Evolutionary conservation across 2,888 invertebrate genomes (phyloP), one percentile per base, ranked within the genome.

Genomic region (Syrista parreyssii): DNA sequence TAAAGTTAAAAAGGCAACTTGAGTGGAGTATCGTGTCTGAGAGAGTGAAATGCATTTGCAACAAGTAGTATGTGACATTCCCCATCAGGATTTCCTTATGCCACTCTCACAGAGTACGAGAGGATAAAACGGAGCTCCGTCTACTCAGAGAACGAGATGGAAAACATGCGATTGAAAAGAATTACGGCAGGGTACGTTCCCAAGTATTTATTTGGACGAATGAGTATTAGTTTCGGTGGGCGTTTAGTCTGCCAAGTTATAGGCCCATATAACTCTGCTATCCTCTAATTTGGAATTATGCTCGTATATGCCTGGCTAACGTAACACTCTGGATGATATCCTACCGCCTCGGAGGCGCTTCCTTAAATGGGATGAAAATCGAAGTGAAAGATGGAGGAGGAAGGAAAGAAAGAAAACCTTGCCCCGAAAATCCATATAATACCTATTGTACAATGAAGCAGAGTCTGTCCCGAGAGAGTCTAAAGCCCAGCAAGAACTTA

Each of bases 401-500:
- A 23, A 9, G 55, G 9, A 23, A 9, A 40, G 40, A 4, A 40
- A 40, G 40, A 23, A 55, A 23, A 23, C 9, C 15, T 55, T 55
- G 9, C 55, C 23, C 23, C 23, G 55, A 55, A 55, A 6, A 23
- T 55, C 55, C 23, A 55, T 55, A 55, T 6, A 1, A 36, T 36
- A 36, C 15, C 9, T 55, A 23, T 2, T n/a, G n/a, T n/a, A n/a
- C n/a, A 9, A 55, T 9, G 55, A 55, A 9, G 55, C 55, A 55
- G 23, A 71, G 71, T 33, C 32, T 33, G 71, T 71, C 71, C 15
- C 71, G 23, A 55, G 71, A 74, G 78, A 76, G 75, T 74, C 40
- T 30, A 75, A 78, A 80, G 33, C 76, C 77, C 69, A 72, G 78
- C 74, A 78, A 76, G 84, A 84, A 84, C 86, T 85, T 85, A 86